Evolutionary conservation across 2,888 invertebrate species (phyloP).

Genomic region (Drosophila tanythrix): DNA sequence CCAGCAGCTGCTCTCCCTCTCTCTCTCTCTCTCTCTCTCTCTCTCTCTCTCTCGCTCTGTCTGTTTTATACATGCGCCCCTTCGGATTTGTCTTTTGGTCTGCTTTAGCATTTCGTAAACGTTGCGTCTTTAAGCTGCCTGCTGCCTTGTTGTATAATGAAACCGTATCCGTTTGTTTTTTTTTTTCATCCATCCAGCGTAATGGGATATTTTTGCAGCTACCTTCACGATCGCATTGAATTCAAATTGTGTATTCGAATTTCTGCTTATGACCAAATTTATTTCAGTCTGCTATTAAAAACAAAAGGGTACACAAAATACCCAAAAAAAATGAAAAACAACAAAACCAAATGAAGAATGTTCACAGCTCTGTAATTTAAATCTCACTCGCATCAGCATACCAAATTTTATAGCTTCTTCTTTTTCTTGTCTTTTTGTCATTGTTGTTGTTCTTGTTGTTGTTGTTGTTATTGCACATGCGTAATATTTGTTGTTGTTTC

Average conservation of each 20-base stretch:
- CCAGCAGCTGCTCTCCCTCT: conserved; percentile 6
- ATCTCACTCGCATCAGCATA: conserved; percentile 34
- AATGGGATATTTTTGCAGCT: conserved; percentile 72
- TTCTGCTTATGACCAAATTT: conserved; percentile 73
- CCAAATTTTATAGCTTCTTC: conserved; percentile 10
- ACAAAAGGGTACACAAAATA: conserved; percentile 25
- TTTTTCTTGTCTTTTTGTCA: conserved; percentile 4
- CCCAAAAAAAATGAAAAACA: conserved; percentile 9
- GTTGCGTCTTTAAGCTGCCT: conserved; percentile 49
- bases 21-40: background rate
- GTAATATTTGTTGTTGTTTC: conserved; percentile 20
- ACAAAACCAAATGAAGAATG: conserved; percentile 27
- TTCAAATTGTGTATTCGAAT: conserved; percentile 44
- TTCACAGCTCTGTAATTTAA: conserved; percentile 71
- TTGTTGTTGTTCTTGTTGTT: background rate
- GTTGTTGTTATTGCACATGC: conserved; percentile 25
- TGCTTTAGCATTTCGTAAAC: conserved; percentile 60
- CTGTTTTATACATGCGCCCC: background rate
- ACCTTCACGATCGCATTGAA: conserved; percentile 44
- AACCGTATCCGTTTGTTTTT: conserved; percentile 53
- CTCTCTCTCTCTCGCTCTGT: background rate
- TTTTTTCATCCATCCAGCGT: conserved; percentile 37
- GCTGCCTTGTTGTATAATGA: conserved; percentile 57
- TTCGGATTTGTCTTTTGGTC: conserved; percentile 14
- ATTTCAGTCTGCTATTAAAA: conserved; percentile 36